Evolutionary conservation across 2,797 vertebrate species (phyloP).

Genomic region (Dryobates pubescens): DNA sequence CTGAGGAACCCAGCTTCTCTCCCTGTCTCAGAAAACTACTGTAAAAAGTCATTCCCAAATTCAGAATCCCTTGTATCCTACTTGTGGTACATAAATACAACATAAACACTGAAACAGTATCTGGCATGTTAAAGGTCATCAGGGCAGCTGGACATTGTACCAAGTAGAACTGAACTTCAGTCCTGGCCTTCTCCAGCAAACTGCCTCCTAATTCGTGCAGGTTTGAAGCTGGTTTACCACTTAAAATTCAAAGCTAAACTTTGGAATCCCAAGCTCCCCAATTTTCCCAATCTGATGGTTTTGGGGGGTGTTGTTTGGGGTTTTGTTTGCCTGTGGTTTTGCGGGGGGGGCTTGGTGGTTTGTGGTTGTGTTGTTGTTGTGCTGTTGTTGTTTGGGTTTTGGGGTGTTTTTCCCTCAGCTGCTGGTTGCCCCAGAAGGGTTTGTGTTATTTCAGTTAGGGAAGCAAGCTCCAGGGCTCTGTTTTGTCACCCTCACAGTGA

Average conservation of each 20-base stretch:
- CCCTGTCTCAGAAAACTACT: neutral
- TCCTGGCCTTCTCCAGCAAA: neutral
- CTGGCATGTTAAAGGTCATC: neutral
- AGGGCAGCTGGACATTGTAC: neutral
- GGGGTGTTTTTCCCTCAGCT: neutral
- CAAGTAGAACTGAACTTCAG: neutral
- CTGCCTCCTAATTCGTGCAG: neutral
- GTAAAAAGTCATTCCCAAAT: neutral
- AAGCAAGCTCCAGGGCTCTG: neutral
- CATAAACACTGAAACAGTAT: neutral
- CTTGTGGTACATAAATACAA: neutral
- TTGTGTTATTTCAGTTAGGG: neutral
- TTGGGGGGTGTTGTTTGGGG: too few species aligned
- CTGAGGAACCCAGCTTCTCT: neutral
- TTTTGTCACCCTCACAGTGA: too few species aligned
- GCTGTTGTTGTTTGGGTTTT: too few species aligned
- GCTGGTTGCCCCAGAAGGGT: neutral
- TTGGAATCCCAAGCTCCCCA: neutral
- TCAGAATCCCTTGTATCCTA: rapidly evolving
- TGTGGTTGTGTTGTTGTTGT: too few species aligned
- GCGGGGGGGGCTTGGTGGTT: too few species aligned
- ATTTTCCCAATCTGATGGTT: neutral
- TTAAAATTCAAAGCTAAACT: neutral
- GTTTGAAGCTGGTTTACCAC: neutral
- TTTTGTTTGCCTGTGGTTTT: too few species aligned